A percentile compares a stretch with the other conserved stretches of the same genome.
These are phyloP conservation scores for Euphonia xanthogaster DNA, from an alignment of 2,797 vertebrate species.

Conservation along the genomic window DNA sequence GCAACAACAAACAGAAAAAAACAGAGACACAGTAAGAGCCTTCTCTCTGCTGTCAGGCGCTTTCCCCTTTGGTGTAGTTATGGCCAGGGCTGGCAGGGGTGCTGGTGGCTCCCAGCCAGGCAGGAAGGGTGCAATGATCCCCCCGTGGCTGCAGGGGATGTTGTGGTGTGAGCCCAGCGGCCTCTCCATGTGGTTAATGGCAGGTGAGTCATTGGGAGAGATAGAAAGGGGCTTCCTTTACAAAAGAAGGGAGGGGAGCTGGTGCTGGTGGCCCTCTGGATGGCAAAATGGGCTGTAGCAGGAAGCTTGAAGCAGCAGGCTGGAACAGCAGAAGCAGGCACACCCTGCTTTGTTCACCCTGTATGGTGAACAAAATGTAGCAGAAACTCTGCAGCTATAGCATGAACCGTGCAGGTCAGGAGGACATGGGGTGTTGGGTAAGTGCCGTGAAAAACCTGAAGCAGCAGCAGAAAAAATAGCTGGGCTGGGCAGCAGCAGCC, in stretches of 20 bases:
- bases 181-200: too few relatives aligned
- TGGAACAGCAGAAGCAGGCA: background rate
- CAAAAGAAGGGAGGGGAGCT: accelerated
- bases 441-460: background rate
- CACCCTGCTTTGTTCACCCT: too few relatives aligned
- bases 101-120: background rate
- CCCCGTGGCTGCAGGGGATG: too few relatives aligned
- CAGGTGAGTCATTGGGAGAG: accelerated
- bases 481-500: background rate
- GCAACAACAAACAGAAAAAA: background rate
- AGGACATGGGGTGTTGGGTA: background rate
- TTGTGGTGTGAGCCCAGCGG: background rate
- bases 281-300: background rate
- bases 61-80: background rate
- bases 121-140: background rate
- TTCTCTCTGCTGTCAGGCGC: background rate
- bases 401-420: background rate
- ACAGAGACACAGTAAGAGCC: background rate
- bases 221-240: background rate
- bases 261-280: accelerated
- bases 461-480: background rate
- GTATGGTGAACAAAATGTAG: background rate
- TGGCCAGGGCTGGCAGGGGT: background rate
- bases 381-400: background rate
- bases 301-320: background rate